Evolutionary conservation across 2,888 invertebrate genomes (phyloP), one percentile per base, ranked within the genome.

Genomic region (Steromphala cineraria): DNA sequence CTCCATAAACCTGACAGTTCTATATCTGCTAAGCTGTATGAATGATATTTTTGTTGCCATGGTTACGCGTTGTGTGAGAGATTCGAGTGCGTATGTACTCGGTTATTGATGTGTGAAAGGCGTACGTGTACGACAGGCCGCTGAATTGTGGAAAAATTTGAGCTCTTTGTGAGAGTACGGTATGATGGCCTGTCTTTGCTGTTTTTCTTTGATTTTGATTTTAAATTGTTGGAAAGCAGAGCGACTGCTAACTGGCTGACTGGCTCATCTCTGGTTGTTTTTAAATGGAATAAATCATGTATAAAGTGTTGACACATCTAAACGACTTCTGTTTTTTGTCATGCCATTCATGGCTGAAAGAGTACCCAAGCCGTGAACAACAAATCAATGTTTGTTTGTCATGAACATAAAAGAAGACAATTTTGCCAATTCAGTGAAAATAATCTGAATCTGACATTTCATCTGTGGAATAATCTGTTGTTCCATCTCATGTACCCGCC

Each of bases 271-370:
- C 40, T 71, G 71, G 71, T 71, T 71, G 71, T 71, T 71, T 62
- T 71, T 71, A 71, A 71, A 40, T 71, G 71, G 71, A 71, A 71
- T 71, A 71, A 71, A 71, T 71, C 71, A 71, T 71, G 71, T 71
- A 71, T 71, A 71, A 71, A 71, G 71, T 71, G 71, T 71, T 71
- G 71, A 71, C 71, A 56, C 56, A 56, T 56, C 21, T 46, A 46
- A 46, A 46, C 46, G 24, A 56, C 19, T 56, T 56, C 19, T 56
- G 56, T 19, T 56, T 19, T 56, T 2, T 19, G 56, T 19, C 24
- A n/a, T 7, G 36, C 36, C 36, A 7, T 7, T 36, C 2, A 36
- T 36, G 7, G 36, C 36, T 36, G 36, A 4, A 36, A 36, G 2
- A 56, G 7, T n/a, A 10, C 8, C 13, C 1, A 56, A 24, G 56